Evolutionary conservation across 2,113 vertebrate genomes (phyloP).

Genomic region (Riparia riparia): DNA sequence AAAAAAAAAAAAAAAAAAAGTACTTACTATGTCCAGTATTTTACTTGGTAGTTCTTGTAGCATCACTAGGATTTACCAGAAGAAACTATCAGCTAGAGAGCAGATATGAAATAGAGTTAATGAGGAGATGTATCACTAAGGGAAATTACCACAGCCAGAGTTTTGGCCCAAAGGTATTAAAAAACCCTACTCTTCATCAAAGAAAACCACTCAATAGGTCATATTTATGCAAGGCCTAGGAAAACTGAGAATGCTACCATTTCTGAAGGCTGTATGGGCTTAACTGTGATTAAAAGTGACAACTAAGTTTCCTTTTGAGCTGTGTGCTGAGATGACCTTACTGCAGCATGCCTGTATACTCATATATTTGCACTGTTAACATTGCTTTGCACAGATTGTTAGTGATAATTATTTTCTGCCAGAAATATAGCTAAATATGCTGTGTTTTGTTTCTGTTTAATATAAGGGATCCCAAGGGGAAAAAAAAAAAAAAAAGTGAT

Average conservation of each 20-base stretch:
- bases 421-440: neutral
- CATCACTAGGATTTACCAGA: neutral
- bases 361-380: neutral
- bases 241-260: neutral
- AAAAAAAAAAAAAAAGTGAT: neutral
- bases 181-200: neutral
- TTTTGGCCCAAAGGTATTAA: neutral
- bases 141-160: neutral
- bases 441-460: neutral
- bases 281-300: slow-evolving; percentile 19
- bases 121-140: neutral
- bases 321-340: neutral
- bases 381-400: neutral
- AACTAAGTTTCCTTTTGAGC: neutral
- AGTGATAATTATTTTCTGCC: neutral
- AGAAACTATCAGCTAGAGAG: neutral
- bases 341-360: neutral
- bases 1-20: neutral
- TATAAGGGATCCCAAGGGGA: neutral
- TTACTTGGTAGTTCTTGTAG: neutral
- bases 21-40: neutral
- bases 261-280: neutral
- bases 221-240: neutral
- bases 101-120: neutral
- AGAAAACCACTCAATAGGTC: neutral